Conservation (phyloP, 2,888 invertebrate genomes). For the Nemotelus pantherinus region DNA sequence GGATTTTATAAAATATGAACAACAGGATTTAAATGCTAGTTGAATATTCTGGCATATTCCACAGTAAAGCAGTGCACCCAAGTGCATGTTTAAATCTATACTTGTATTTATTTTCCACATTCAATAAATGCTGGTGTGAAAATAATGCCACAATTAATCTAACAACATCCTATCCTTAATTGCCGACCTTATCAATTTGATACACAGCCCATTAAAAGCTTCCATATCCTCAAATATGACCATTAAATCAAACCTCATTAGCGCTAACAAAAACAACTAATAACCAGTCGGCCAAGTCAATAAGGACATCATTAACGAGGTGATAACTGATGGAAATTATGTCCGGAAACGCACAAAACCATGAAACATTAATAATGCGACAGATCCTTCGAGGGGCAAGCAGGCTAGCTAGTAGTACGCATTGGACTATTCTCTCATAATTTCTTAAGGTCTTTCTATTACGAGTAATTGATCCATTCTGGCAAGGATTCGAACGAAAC, state of each 20-base stretch:
- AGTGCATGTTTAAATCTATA: no score
- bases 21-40: no score
- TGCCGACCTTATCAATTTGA: no score
- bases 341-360: background rate
- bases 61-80: no score
- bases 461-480: constrained; percentile 25
- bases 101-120: no score
- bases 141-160: no score
- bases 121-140: no score
- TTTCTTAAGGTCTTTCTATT: background rate
- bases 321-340: constrained; percentile 33
- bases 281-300: background rate
- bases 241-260: background rate
- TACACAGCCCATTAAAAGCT: background rate
- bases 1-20: no score
- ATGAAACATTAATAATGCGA: background rate
- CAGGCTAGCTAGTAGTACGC: background rate
- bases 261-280: background rate
- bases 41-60: no score
- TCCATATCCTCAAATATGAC: background rate
- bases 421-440: background rate
- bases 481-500: background rate
- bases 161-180: no score
- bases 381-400: no score
- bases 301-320: constrained; percentile 16